Evolutionary conservation across 2,797 vertebrate genomes (phyloP), one percentile per base, ranked within the genome.

Genomic region (Rhinophrynus dorsalis): DNA sequence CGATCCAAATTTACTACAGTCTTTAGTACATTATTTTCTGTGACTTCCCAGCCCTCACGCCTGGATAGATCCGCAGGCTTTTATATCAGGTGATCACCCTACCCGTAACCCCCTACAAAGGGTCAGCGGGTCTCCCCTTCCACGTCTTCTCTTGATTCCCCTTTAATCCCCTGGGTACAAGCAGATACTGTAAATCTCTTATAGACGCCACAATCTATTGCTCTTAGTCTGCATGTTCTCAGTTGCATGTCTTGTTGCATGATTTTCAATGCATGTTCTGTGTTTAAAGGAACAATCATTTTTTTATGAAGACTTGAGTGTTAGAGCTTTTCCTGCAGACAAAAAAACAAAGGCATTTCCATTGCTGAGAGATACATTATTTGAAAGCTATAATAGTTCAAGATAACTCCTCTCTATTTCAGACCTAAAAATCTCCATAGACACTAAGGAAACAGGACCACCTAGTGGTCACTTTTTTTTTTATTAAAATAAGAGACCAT

Each of bases 201-300:
- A 42, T 20, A 9, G 15, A 15, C 20, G 15, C 40, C 40, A 57
- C 17, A 21, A 21, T 32, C 10, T 33, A 27, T 70, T 29, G 20
- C 51, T 64, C 26, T 60, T 24, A 24, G 18, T 18, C 10, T 30
- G 61, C 26, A 65, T 42, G 54, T 8, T 50, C 15, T 59, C 23
- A 4, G 38, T 27, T 40, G 70, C 70, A 73, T 66, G 55, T 27
- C 11, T 23, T 60, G 5, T 54, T 64, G 68, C 68, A 71, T 64
- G 33, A 5, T 2, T 45, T 55, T 30, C 24, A 44, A n/a, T 54
- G 70, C 70, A 73, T 60, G 60, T 42, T 65, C 10, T 29, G 18
- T 58, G 21, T 58, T 30, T 18, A 5, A 30, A 45, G 27, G 12
- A 29, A 32, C 23, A 44, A n/a, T n/a, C n/a, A n/a, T n/a, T n/a